Evolutionary conservation across 1,140 invertebrate genomes (phyloP).

Genomic region (Lepeophtheirus salmonis): DNA sequence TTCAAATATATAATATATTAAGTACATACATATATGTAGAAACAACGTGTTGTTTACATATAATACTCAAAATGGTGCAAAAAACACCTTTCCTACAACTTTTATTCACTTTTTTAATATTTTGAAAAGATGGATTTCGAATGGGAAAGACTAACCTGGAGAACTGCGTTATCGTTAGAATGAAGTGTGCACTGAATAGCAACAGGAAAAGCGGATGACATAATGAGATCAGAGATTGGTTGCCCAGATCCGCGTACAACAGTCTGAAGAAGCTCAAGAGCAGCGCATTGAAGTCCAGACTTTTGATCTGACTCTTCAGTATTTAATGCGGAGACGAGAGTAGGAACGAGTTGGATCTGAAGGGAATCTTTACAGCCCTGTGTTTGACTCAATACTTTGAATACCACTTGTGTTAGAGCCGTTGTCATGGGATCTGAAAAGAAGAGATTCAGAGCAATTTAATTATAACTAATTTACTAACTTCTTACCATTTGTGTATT

Average conservation of each 20-base stretch:
- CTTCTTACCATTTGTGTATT: slow-evolving; percentile 33
- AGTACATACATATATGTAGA: no score
- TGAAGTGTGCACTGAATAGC: slow-evolving; percentile 39
- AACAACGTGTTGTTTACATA: no score
- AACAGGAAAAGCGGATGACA: slow-evolving; percentile 42
- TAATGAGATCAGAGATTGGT: slow-evolving; percentile 36
- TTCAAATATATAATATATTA: no score
- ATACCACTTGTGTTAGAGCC: slow-evolving; percentile 42
- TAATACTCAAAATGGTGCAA: no score
- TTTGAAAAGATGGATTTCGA: neutral
- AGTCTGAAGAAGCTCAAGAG: slow-evolving; percentile 41
- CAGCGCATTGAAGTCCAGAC: slow-evolving; percentile 32
- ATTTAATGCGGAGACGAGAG: slow-evolving; percentile 44
- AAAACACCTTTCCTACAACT: no score
- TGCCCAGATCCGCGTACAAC: slow-evolving; percentile 37
- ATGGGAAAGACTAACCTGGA: slow-evolving; percentile 38
- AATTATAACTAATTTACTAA: no score
- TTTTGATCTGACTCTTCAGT: slow-evolving; percentile 24
- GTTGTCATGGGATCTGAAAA: slow-evolving; percentile 42
- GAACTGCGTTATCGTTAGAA: slow-evolving; percentile 42
- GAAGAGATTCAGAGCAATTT: no score
- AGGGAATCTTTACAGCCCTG: slow-evolving; percentile 37
- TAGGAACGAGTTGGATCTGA: slow-evolving; percentile 47
- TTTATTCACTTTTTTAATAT: neutral
- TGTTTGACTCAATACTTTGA: slow-evolving; percentile 44